Evolutionary conservation across 1,140 invertebrate genomes (phyloP).

Genomic region (Holcopasites calliopsidis): DNA sequence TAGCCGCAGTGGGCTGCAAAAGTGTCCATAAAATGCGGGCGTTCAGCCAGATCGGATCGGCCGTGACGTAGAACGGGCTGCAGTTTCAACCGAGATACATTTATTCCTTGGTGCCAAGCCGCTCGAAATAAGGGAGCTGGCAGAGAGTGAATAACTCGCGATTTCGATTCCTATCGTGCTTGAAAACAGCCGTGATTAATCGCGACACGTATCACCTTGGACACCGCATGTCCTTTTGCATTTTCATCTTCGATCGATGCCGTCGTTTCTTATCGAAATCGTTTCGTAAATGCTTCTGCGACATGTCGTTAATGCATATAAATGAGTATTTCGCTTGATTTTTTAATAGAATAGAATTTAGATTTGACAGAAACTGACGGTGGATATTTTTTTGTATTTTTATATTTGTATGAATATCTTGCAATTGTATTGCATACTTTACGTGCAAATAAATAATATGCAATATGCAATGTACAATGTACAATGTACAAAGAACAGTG

Average conservation of each 20-base stretch:
- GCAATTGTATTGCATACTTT: no score
- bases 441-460: no score
- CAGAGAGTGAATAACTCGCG: slow-evolving; percentile 21
- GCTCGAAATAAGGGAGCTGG: slow-evolving; percentile 29
- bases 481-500: no score
- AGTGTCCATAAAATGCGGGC: slow-evolving; percentile 51
- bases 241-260: slow-evolving; percentile 15
- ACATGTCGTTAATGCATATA: neutral
- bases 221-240: slow-evolving; percentile 27
- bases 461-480: no score
- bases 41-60: slow-evolving; percentile 43
- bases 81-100: slow-evolving; percentile 38
- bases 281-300: neutral
- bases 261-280: neutral
- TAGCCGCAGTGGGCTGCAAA: slow-evolving; percentile 18
- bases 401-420: no score
- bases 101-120: slow-evolving; percentile 33
- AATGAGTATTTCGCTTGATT: neutral
- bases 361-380: no score
- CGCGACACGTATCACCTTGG: neutral
- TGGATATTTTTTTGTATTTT: no score
- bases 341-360: no score
- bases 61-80: slow-evolving; percentile 34
- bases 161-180: slow-evolving; percentile 16
- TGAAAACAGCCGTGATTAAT: slow-evolving; percentile 10